These are phyloP conservation scores for Rhopalosiphum padi DNA, from an alignment of 1,140 invertebrate species.

Conservation along the genomic window DNA sequence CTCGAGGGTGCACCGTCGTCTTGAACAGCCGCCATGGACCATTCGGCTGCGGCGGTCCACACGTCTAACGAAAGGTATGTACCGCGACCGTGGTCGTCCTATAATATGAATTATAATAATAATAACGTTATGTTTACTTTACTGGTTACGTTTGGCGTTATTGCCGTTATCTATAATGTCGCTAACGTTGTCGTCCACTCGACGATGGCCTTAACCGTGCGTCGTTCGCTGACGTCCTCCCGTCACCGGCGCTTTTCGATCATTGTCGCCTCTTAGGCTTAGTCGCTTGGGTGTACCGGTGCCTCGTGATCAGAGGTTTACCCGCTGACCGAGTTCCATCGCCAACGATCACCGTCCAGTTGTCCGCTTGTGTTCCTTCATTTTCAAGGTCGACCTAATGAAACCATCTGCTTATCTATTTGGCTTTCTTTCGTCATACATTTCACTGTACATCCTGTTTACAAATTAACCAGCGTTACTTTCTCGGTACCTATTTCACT, in stretches of 20 bases:
- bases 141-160: neutral
- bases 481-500: neutral
- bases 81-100: neutral
- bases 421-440: neutral
- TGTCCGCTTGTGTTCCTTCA: neutral
- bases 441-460: neutral
- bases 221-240: neutral
- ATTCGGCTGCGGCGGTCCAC: constrained; percentile 11
- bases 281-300: neutral
- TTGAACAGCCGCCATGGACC: constrained; percentile 41
- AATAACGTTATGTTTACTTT: neutral
- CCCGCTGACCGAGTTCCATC: no score
- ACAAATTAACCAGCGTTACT: neutral
- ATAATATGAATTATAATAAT: neutral
- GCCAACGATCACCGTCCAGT: neutral
- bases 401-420: neutral
- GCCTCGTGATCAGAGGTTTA: neutral
- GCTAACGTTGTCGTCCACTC: neutral
- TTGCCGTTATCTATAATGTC: neutral
- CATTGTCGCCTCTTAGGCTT: neutral
- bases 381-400: neutral
- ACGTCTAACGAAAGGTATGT: constrained; percentile 33
- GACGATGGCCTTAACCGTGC: neutral
- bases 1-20: constrained; percentile 30
- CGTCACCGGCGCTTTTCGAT: neutral